Conservation (phyloP, 1,140 invertebrate species). For the Pemphigus obesinymphae region DNA sequence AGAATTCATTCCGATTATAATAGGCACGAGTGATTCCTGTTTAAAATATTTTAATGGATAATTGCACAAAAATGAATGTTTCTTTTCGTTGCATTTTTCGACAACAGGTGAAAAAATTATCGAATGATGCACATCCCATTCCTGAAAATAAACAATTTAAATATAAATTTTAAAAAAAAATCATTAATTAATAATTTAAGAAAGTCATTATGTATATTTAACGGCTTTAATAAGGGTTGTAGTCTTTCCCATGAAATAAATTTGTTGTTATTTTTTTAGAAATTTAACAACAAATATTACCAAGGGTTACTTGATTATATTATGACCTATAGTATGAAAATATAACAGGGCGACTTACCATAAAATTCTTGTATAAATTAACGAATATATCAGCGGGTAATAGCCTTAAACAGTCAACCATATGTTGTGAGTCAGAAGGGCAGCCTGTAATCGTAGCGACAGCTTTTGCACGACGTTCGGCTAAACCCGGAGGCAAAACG, state of each 20-base stretch:
- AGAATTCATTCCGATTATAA: slow-evolving; percentile 26
- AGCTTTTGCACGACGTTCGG: not conserved
- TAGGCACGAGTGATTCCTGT: slow-evolving; percentile 27
- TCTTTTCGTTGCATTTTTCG: not conserved
- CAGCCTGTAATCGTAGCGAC: not conserved
- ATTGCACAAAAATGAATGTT: not conserved
- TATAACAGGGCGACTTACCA: not conserved
- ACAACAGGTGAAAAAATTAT: not conserved
- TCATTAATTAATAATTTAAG: no score
- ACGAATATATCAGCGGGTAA: not conserved
- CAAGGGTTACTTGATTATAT: no score
- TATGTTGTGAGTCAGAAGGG: not conserved
- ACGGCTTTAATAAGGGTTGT: no score
- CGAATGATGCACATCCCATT: not conserved
- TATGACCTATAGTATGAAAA: no score
- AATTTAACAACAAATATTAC: no score
- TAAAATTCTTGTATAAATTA: not conserved
- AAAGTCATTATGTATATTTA: no score
- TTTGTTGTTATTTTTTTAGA: no score
- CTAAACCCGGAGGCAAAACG: not conserved
- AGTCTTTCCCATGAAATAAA: no score
- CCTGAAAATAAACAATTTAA: not conserved
- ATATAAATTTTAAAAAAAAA: no score
- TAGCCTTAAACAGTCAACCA: not conserved
- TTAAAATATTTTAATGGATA: slow-evolving; percentile 6